These are phyloP conservation scores for Alauda arvensis DNA, from an alignment of 2,797 vertebrate species.

Conservation along the genomic window DNA sequence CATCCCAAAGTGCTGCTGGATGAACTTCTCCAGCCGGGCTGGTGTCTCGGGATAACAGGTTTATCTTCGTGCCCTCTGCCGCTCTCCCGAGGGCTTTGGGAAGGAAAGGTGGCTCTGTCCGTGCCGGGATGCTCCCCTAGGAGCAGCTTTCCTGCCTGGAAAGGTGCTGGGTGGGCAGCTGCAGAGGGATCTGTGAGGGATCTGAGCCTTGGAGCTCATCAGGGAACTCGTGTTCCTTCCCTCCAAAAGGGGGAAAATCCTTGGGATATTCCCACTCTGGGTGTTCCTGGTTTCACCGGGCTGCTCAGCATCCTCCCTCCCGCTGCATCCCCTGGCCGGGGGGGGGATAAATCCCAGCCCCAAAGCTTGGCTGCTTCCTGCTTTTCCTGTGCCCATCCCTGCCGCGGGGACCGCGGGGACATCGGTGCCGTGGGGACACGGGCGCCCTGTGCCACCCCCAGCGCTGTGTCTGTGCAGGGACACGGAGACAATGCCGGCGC, in stretches of 20 bases:
- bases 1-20: not conserved
- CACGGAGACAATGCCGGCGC: not conserved
- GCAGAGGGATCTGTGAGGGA: not conserved
- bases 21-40: not conserved
- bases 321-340: rapidly evolving
- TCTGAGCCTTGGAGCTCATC: not conserved
- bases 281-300: rapidly evolving
- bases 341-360: not conserved
- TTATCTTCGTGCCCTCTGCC: not conserved
- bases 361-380: not conserved
- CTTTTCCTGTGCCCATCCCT: not conserved
- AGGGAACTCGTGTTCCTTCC: not conserved
- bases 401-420: rapidly evolving
- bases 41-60: not conserved
- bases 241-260: not conserved
- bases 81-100: not conserved
- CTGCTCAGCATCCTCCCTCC: not conserved
- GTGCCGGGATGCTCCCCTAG: rapidly evolving
- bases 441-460: not conserved
- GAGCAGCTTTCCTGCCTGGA: not conserved
- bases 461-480: not conserved
- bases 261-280: rapidly evolving
- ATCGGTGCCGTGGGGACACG: rapidly evolving
- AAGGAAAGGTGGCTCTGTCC: not conserved
- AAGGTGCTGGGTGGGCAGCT: not conserved